These are phyloP conservation scores for Scopus umbretta DNA, from an alignment of 2,113 vertebrate species.

Conservation along the genomic window DNA sequence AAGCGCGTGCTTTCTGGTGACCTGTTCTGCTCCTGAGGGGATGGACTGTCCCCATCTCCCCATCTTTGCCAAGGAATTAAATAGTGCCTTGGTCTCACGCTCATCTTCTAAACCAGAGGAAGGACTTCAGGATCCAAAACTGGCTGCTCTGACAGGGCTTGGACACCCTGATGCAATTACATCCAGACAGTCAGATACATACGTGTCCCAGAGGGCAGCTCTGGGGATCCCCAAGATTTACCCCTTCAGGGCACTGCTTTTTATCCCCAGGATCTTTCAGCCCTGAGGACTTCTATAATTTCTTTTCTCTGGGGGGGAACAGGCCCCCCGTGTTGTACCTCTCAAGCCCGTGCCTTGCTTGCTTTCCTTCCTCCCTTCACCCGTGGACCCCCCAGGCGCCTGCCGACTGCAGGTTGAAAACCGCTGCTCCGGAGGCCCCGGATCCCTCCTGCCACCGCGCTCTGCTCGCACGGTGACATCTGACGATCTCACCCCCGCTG, in stretches of 20 bases:
- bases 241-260: not conserved
- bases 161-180: not conserved
- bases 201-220: not conserved
- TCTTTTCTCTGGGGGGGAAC: not conserved
- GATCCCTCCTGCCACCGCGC: not conserved
- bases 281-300: not conserved
- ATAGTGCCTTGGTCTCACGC: not conserved
- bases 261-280: rapidly evolving
- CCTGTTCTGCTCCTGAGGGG: not conserved
- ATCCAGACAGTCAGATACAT: not conserved
- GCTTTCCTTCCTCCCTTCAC: not conserved
- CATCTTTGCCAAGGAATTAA: not conserved
- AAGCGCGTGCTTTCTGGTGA: not conserved
- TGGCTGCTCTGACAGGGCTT: not conserved
- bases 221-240: not conserved
- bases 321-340: rapidly evolving
- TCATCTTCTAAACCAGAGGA: not conserved
- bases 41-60: not conserved
- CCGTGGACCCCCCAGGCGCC: rapidly evolving
- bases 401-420: not conserved
- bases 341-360: not conserved
- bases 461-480: not conserved
- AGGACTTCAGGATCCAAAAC: not conserved
- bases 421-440: not conserved
- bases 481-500: not conserved